Conservation (phyloP, 2,113 vertebrate species). For the Cyanoderma ruficeps region DNA sequence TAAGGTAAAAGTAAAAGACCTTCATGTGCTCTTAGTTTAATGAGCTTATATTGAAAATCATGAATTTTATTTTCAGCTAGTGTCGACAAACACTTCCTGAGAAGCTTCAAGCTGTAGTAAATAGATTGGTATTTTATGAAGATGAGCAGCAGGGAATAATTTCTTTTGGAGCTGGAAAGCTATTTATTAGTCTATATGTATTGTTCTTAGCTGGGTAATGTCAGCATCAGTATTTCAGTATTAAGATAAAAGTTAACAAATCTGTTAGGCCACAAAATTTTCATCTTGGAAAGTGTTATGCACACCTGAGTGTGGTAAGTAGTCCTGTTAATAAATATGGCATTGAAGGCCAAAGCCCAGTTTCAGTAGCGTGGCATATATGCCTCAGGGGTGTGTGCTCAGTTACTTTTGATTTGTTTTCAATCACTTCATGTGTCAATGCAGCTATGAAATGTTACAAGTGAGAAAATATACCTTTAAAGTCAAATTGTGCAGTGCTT, state of each 20-base stretch:
- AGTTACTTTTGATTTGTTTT: background rate
- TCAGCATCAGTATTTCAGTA: background rate
- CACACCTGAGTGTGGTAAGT: background rate
- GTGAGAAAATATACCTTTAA: background rate
- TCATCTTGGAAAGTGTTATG: background rate
- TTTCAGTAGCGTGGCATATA: background rate
- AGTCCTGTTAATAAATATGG: background rate
- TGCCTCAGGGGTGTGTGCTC: accelerated
- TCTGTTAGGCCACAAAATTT: background rate
- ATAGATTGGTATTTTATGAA: background rate
- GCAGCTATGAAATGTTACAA: background rate
- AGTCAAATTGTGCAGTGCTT: background rate
- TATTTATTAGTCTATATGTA: background rate
- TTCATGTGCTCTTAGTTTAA: background rate
- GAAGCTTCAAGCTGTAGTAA: background rate
- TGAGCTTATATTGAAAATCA: background rate
- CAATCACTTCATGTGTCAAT: background rate
- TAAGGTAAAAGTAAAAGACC: slow-evolving; percentile 84
- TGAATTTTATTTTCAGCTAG: background rate
- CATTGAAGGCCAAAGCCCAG: background rate
- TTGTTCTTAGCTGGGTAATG: background rate
- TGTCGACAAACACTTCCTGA: background rate
- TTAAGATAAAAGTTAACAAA: background rate
- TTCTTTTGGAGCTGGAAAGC: background rate
- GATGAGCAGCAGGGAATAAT: background rate